phyloP scores from a whole-genome alignment of 2,888 invertebrate species.

The Gastrophysa polygoni region DNA sequence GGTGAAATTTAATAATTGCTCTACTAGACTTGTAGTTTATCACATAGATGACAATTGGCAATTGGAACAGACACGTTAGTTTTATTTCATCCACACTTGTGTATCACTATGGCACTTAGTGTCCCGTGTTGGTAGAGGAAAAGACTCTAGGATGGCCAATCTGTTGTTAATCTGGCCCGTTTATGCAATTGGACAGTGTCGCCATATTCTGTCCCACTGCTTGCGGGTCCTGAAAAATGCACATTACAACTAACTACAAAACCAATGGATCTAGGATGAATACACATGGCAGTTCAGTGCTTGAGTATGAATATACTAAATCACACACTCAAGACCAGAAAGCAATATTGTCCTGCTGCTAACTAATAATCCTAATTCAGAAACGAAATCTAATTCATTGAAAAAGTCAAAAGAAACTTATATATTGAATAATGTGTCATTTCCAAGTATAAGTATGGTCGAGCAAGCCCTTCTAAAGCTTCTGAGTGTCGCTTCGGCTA shows the following conservation, averaged over 20 bases:
- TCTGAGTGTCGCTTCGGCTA: too few species aligned
- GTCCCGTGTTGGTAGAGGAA: slow-evolving; percentile 43
- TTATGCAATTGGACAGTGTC: slow-evolving; percentile 74
- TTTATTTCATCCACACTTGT: slow-evolving; percentile 47
- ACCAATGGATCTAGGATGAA: too few species aligned
- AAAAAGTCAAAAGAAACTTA: too few species aligned
- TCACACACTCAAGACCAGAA: too few species aligned
- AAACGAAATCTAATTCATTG: too few species aligned
- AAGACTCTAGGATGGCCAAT: slow-evolving; percentile 85
- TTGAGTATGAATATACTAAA: too few species aligned
- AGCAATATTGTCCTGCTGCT: too few species aligned
- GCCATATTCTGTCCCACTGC: slow-evolving; percentile 62
- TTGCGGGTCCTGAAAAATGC: slow-evolving; percentile 48
- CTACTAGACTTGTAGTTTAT: slow-evolving; percentile 57
- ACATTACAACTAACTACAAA: neutral
- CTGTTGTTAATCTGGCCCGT: slow-evolving; percentile 79
- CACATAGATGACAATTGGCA: slow-evolving; percentile 60
- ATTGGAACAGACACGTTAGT: slow-evolving; percentile 51
- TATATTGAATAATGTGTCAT: too few species aligned
- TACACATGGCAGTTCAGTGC: too few species aligned
- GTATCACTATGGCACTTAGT: slow-evolving; percentile 58
- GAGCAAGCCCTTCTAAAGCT: too few species aligned
- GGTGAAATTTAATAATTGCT: slow-evolving; percentile 39
- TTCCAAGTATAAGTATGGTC: too few species aligned
- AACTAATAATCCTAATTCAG: too few species aligned